Evolutionary conservation across 2,797 vertebrate species (phyloP).

Genomic region (Parauchenoglanis ngamensis): DNA sequence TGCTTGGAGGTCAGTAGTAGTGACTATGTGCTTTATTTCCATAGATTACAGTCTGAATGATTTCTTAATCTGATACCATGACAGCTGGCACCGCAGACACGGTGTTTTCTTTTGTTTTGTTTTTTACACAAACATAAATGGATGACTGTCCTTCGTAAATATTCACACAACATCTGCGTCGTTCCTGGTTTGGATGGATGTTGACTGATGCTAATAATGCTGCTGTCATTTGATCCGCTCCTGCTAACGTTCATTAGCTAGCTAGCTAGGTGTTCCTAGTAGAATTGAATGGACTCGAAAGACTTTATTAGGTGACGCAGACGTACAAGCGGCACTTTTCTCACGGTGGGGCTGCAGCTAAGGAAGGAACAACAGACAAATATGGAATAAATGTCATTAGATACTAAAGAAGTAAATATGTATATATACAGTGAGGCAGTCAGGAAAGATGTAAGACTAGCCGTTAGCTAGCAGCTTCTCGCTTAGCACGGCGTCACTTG

Average conservation of each 20-base stretch:
- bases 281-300: background rate
- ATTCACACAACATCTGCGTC: background rate
- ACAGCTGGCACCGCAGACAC: background rate
- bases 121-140: background rate
- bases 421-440: background rate
- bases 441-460: background rate
- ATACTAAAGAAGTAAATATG: background rate
- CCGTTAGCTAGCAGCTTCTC: background rate
- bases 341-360: background rate
- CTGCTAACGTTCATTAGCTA: conserved; percentile 36
- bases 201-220: conserved; percentile 43
- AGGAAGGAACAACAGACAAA: background rate
- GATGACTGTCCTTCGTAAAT: background rate
- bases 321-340: background rate
- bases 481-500: background rate
- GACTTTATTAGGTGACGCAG: background rate
- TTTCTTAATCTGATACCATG: background rate
- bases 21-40: background rate
- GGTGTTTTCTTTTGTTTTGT: background rate
- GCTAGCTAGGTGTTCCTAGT: conserved; percentile 40
- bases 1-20: conserved; percentile 51
- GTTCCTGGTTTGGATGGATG: conserved; percentile 12
- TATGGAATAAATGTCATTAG: background rate
- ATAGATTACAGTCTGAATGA: background rate
- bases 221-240: conserved; percentile 50